These are phyloP conservation scores for Eucidaris tribuloides DNA, from an alignment of 35 echinoderm and acorn worm genomes.

Conservation along the genomic window DNA sequence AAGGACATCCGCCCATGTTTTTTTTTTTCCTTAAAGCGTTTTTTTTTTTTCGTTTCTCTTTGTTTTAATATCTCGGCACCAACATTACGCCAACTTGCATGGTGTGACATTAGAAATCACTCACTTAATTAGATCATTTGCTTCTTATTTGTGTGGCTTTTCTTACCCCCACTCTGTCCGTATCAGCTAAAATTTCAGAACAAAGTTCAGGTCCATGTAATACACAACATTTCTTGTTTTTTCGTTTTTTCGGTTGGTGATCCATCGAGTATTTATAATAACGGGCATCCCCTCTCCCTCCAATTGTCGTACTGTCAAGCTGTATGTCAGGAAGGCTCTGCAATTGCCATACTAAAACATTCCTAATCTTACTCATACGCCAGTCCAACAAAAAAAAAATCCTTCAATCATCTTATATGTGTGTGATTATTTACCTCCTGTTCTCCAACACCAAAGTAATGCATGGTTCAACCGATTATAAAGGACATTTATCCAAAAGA, in stretches of 20 bases:
- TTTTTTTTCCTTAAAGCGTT: not conserved
- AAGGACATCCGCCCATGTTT: not conserved
- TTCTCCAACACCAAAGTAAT: conserved; percentile 7
- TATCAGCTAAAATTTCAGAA: not conserved
- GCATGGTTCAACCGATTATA: conserved; percentile 7
- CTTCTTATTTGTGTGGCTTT: conserved; percentile 21
- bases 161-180: not conserved
- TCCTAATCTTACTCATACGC: no score
- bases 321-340: not conserved
- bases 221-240: not conserved
- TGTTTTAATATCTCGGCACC: not conserved
- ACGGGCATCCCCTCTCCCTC: not conserved
- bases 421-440: not conserved
- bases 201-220: not conserved
- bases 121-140: conserved; percentile 11
- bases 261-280: not conserved
- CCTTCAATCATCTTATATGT: no score
- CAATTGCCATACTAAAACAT: no score
- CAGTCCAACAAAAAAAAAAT: no score
- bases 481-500: not conserved
- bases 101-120: conserved; percentile 31
- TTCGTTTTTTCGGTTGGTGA: not conserved
- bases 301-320: not conserved
- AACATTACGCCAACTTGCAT: conserved; percentile 10
- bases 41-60: not conserved